These are phyloP conservation scores for Stenotaenia linearis DNA, from an alignment of 2,888 invertebrate species.

Conservation along the genomic window DNA sequence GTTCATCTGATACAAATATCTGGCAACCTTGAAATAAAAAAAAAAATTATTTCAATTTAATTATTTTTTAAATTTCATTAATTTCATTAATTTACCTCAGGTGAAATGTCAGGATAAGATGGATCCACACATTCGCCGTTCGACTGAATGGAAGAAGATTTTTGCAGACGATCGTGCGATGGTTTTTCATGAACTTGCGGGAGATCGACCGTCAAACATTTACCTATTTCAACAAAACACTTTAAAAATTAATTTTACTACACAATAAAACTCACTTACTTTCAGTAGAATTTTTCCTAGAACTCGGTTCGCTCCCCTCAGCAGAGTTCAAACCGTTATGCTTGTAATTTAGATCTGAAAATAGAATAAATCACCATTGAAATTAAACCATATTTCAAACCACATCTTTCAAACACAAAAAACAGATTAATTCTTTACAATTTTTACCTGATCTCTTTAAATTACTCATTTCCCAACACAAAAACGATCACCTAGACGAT, in stretches of 20 bases:
- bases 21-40: conserved; percentile 32
- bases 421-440: not conserved
- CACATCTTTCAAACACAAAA: not conserved
- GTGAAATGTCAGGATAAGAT: conserved; percentile 12
- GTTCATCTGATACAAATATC: conserved; percentile 31
- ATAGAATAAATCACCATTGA: not conserved
- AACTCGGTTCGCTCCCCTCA: not conserved
- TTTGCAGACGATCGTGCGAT: not conserved
- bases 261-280: not conserved
- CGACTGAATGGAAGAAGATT: not conserved
- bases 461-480: not conserved
- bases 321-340: not conserved
- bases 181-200: conserved; percentile 6
- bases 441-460: not conserved
- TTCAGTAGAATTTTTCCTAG: not conserved
- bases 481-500: not conserved
- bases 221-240: not conserved
- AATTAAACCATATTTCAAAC: not conserved
- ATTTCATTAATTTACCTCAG: conserved; percentile 1
- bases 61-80: not conserved
- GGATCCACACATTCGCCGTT: not conserved
- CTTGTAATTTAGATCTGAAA: not conserved
- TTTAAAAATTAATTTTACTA: not conserved
- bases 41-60: not conserved
- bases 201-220: not conserved